Conservation (phyloP, 1,140 invertebrate species). For the Chrysomallon squamiferum region DNA sequence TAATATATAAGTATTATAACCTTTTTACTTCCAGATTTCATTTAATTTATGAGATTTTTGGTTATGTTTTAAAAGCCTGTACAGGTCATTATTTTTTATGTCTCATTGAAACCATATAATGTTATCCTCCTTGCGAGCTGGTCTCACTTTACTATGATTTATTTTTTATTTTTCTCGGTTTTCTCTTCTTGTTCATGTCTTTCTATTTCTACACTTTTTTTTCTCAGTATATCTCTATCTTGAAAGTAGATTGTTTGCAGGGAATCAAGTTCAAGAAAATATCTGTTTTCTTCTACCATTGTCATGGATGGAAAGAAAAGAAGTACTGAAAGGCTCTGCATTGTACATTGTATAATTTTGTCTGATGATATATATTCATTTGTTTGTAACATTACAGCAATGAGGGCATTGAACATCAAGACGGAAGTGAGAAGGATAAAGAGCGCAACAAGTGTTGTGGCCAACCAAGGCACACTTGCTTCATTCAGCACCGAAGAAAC, state of each 20-base stretch:
- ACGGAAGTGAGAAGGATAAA: conserved; percentile 44
- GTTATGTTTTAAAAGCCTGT: no score
- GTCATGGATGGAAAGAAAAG: conserved; percentile 8
- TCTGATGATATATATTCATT: conserved; percentile 34
- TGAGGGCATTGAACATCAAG: conserved; percentile 44
- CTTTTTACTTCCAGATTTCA: no score
- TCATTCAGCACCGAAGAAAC: conserved; percentile 28
- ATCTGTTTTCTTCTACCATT: conserved; percentile 15
- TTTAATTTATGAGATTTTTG: no score
- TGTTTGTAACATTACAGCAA: conserved; percentile 51
- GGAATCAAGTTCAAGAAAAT: conserved; percentile 19
- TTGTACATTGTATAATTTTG: conserved; percentile 28
- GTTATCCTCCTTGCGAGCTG: no score
- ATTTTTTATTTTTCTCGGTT: no score
- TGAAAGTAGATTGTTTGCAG: conserved; percentile 11
- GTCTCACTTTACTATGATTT: no score
- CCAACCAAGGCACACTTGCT: conserved; percentile 27
- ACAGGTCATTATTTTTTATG: no score
- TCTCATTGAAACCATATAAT: no score
- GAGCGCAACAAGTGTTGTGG: conserved; percentile 26
- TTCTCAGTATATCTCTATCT: no score
- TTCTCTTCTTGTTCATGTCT: no score
- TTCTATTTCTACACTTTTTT: no score
- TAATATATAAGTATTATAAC: no score
- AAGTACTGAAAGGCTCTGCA: conserved; percentile 38